Conservation (phyloP, 2,888 invertebrate genomes). For the Scotopteryx bipunctaria region DNA sequence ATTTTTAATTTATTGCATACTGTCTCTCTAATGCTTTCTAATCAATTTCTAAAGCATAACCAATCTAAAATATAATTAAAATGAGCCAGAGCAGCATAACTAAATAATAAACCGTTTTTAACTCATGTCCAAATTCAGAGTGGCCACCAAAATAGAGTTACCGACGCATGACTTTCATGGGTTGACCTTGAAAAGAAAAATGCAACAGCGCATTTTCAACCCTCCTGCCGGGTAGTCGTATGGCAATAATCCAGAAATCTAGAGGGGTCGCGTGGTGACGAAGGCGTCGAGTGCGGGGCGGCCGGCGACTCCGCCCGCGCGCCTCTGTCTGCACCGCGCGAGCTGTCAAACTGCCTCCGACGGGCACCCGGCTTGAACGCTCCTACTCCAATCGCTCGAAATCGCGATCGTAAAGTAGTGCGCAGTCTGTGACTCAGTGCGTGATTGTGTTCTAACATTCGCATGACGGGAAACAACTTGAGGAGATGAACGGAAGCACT, state of each 20-base stretch:
- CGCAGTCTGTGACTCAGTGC: slow-evolving; percentile 74
- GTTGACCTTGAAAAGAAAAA: slow-evolving; percentile 73
- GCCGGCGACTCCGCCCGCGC: slow-evolving; percentile 68
- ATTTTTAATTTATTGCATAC: slow-evolving; percentile 1
- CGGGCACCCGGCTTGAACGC: slow-evolving; percentile 80
- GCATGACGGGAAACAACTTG: slow-evolving; percentile 69
- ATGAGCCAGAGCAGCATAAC: background rate
- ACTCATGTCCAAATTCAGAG: background rate
- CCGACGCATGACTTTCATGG: slow-evolving; percentile 36
- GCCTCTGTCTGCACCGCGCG: slow-evolving; percentile 65
- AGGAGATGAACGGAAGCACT: slow-evolving; percentile 82
- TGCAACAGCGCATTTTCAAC: slow-evolving; percentile 75
- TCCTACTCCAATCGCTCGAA: slow-evolving; percentile 61
- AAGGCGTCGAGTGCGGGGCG: slow-evolving; percentile 64
- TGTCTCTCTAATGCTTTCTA: background rate
- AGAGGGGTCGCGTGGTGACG: slow-evolving; percentile 62
- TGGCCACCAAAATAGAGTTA: slow-evolving; percentile 21
- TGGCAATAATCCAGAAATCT: slow-evolving; percentile 65
- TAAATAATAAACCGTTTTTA: background rate
- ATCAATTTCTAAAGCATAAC: too few relatives aligned
- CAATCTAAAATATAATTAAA: background rate
- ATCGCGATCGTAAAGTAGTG: slow-evolving; percentile 69
- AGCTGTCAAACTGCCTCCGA: slow-evolving; percentile 82
- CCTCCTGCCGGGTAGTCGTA: slow-evolving; percentile 65
- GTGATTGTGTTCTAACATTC: slow-evolving; percentile 65